phyloP scores from a whole-genome alignment of 1,140 invertebrate genomes.

The Pectinophora gossypiella region DNA sequence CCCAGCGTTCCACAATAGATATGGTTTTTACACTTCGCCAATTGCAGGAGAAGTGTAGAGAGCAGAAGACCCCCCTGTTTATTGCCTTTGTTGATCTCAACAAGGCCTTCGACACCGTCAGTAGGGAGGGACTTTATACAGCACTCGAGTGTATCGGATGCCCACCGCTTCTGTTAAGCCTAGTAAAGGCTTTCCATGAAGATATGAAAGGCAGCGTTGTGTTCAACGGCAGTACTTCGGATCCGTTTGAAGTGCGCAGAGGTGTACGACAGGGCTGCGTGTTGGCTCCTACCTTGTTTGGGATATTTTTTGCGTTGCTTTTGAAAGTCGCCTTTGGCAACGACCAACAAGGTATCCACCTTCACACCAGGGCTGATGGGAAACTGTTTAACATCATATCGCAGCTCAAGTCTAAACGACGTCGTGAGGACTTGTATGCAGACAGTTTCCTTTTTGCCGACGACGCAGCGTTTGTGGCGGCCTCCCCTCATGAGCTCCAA shows the following conservation, averaged over 20 bases:
- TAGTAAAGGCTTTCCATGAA: not conserved
- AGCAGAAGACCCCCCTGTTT: not conserved
- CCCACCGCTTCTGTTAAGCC: not conserved
- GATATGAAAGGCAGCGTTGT: not conserved
- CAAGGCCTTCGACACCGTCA: not conserved
- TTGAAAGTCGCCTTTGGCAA: not conserved
- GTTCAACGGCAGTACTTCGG: not conserved
- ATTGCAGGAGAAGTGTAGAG: not conserved
- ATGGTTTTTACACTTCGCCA: slow-evolving; percentile 1
- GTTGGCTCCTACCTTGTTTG: not conserved
- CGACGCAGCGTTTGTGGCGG: not conserved
- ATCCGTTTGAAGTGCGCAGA: not conserved
- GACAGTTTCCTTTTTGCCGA: not conserved
- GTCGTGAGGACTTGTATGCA: not conserved
- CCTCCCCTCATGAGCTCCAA: not conserved
- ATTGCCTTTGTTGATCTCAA: not conserved
- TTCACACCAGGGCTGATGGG: not conserved
- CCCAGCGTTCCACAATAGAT: slow-evolving; percentile 1
- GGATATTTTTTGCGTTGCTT: not conserved
- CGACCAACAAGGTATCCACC: not conserved
- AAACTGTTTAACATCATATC: not conserved
- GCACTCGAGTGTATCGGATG: not conserved
- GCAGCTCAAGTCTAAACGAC: not conserved
- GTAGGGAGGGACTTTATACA: not conserved
- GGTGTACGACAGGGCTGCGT: not conserved